Conservation (phyloP, 30 jellyfish, hydroid and myxozoan genomes). For the Turritopsis dohrnii region DNA sequence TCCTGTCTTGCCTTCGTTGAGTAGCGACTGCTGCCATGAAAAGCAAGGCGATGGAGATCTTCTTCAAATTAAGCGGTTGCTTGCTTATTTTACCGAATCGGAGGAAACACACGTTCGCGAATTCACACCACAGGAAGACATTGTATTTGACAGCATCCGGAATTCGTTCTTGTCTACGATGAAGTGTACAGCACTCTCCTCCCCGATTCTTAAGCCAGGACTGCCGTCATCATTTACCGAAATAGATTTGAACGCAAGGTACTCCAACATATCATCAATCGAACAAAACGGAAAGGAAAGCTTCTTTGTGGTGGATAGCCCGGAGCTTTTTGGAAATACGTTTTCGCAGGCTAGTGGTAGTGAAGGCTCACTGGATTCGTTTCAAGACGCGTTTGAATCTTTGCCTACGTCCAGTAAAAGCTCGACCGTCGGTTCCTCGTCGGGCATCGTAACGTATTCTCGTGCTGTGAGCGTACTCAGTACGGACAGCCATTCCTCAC, state of each 20-base stretch:
- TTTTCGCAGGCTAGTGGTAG: neutral
- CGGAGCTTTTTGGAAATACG: neutral
- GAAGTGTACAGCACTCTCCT: constrained; percentile 6
- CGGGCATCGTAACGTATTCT: neutral
- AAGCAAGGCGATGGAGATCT: neutral
- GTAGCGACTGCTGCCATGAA: neutral
- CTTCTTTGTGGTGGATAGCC: neutral
- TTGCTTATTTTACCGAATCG: neutral
- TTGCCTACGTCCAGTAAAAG: constrained; percentile 5
- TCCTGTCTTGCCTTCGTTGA: neutral
- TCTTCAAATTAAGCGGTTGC: neutral
- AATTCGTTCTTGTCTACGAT: constrained; percentile 10
- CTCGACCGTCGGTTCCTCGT: constrained; percentile 5
- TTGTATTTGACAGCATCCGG: neutral
- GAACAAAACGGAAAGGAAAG: neutral
- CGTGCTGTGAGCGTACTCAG: constrained; percentile 3
- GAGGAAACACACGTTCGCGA: neutral
- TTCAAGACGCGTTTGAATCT: constrained; percentile 11
- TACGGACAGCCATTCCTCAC: neutral
- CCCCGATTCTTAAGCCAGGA: neutral
- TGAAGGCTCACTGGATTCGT: constrained; percentile 16
- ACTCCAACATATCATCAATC: neutral
- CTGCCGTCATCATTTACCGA: neutral
- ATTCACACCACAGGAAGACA: neutral
- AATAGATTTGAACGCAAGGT: neutral